These are phyloP conservation scores for Philaethria dido DNA, from an alignment of 2,888 invertebrate species.

Conservation along the genomic window DNA sequence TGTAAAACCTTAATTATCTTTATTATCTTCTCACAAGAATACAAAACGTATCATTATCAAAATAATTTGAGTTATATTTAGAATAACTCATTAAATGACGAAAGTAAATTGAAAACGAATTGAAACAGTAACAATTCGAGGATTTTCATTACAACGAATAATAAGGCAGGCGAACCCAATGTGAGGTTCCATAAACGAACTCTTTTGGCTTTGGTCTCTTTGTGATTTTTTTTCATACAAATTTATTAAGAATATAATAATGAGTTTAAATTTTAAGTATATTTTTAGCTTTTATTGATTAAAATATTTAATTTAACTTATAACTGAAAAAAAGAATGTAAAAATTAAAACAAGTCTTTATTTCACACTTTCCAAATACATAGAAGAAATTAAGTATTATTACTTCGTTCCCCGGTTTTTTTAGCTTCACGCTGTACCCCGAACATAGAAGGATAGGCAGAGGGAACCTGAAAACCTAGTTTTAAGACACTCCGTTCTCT, in stretches of 20 bases:
- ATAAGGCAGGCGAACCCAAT: not conserved
- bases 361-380: too few species aligned
- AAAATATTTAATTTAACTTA: not conserved
- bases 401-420: too few species aligned
- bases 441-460: too few species aligned
- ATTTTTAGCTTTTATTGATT: not conserved
- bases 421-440: too few species aligned
- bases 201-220: not conserved
- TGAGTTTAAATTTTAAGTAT: not conserved
- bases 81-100: not conserved
- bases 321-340: too few species aligned
- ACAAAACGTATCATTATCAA: not conserved
- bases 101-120: conserved; percentile 14
- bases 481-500: too few species aligned
- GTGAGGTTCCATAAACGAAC: not conserved
- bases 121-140: conserved; percentile 7
- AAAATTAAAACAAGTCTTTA: too few species aligned
- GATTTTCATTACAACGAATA: conserved; percentile 18
- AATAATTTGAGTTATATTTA: not conserved
- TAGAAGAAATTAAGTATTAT: too few species aligned
- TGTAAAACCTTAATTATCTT: too few species aligned
- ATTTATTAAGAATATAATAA: not conserved
- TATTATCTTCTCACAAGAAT: not conserved
- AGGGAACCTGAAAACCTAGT: too few species aligned
- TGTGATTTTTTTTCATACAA: not conserved